Percentiles rank a stretch among this genome's conserved stretches.
These are phyloP conservation scores for Chionomys nivalis DNA, from an alignment of 2,113 vertebrate species.

Conservation along the genomic window DNA sequence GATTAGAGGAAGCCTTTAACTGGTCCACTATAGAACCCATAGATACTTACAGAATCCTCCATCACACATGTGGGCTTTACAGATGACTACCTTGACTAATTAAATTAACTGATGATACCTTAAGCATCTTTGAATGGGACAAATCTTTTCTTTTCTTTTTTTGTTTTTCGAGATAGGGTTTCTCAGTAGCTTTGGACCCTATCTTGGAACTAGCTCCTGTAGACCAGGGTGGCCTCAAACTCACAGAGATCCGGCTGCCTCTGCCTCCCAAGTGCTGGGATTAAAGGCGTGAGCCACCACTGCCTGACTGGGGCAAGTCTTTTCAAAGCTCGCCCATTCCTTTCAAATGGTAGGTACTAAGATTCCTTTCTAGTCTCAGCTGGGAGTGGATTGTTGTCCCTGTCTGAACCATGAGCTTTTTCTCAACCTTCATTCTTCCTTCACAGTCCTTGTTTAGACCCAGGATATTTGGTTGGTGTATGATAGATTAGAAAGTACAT, in stretches of 20 bases:
- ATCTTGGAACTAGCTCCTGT: too few species aligned
- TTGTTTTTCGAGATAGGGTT: too few species aligned
- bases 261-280: too few species aligned
- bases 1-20: not conserved
- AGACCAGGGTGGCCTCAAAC: too few species aligned
- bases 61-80: not conserved
- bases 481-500: not conserved
- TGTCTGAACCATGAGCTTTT: not conserved
- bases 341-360: not conserved
- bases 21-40: not conserved
- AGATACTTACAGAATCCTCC: not conserved
- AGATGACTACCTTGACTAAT: not conserved
- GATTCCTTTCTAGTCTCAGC: not conserved
- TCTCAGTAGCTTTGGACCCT: too few species aligned
- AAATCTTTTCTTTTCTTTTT: not conserved
- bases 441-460: not conserved
- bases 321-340: not conserved
- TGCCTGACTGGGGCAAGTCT: not conserved
- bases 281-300: too few species aligned
- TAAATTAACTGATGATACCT: not conserved
- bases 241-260: too few species aligned
- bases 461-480: not conserved
- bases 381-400: not conserved
- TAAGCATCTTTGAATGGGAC: not conserved
- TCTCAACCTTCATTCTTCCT: not conserved